phyloP scores from a whole-genome alignment of 2,888 invertebrate species.

The Spodoptera littoralis region DNA sequence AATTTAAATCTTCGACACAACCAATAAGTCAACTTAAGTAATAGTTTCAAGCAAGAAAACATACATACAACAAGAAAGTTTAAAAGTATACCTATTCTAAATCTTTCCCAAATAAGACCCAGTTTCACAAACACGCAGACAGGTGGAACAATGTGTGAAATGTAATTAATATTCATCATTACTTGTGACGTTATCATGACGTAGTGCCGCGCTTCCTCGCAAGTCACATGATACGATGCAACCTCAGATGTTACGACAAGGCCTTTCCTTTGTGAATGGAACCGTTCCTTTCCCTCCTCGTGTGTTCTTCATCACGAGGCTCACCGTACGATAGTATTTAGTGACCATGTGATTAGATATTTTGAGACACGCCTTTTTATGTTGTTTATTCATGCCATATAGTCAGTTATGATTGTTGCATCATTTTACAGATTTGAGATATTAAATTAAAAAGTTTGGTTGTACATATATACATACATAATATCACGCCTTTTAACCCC shows the following conservation, averaged over 20 bases:
- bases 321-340: conserved; percentile 12
- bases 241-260: conserved; percentile 37
- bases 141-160: conserved; percentile 9
- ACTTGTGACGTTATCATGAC: conserved; percentile 38
- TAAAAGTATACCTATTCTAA: neutral
- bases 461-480: too few relatives aligned
- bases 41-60: too few relatives aligned
- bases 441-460: too few relatives aligned
- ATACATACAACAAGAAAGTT: too few relatives aligned
- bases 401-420: too few relatives aligned
- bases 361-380: conserved; percentile 19
- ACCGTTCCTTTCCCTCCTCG: conserved; percentile 46
- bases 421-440: too few relatives aligned
- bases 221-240: conserved; percentile 44
- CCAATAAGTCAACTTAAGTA: too few relatives aligned
- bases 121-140: conserved; percentile 8
- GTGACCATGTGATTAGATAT: conserved; percentile 21
- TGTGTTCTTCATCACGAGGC: conserved; percentile 20
- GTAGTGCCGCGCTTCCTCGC: conserved; percentile 14
- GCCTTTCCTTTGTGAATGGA: conserved; percentile 55
- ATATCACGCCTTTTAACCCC: too few relatives aligned
- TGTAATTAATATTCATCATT: conserved; percentile 23
- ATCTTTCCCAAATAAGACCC: conserved; percentile 1
- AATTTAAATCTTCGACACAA: too few relatives aligned
- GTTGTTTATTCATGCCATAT: too few relatives aligned